Base-by-base conservation (phyloP, 2,888 invertebrate species). In the Hydroisotoma schaefferi region DNA sequence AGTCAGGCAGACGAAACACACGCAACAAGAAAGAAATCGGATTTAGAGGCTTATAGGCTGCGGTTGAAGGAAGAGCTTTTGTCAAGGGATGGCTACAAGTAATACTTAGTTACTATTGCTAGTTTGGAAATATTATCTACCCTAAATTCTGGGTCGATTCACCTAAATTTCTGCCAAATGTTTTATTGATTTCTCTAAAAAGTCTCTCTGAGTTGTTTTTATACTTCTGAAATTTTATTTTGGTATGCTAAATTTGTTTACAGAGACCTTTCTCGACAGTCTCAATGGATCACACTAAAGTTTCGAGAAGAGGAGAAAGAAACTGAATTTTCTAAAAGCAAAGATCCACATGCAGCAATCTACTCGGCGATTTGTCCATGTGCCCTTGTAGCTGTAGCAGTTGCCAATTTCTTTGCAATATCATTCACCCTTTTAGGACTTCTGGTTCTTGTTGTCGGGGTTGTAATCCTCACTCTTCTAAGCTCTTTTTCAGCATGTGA, bases 21-120 rank as follows among this genome's bases (percentile, higher is more conserved):
- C 61, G 71, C 63, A 49, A 65, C 52, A 52, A 70, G 60, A 80
- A 80, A 74, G 73, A 69, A 69, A 80, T 81, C 74, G 78, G 80
- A 69, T 79, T 80, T 76, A 81, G 87, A 89, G 76, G 88, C 89
- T 77, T 87, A 91, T 78, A 85, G 89, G 79, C 83, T 85, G 76
- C 80, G 87, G 75, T 81, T 93, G 73, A 82, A 87, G 73, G 87
- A 90, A 76, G 93, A 93, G 76, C 82, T 93, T 59, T 87, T 90
- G 70, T 88, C 86, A 76, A 82, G 90, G 74, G 90, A 92, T 78
- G 87, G 88, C 53, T 85, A 88, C 78, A 87, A 85, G 89, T 88
- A 56, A 81, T 81, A 79, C 28, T 20, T 18, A 40, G 5, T 33
- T 15, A 8, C 33, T n/a, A n/a, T n/a, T n/a, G n/a, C n/a, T n/a